phyloP scores from a whole-genome alignment of 92 coral and sea anemone genomes.

The Paramuricea clavata region DNA sequence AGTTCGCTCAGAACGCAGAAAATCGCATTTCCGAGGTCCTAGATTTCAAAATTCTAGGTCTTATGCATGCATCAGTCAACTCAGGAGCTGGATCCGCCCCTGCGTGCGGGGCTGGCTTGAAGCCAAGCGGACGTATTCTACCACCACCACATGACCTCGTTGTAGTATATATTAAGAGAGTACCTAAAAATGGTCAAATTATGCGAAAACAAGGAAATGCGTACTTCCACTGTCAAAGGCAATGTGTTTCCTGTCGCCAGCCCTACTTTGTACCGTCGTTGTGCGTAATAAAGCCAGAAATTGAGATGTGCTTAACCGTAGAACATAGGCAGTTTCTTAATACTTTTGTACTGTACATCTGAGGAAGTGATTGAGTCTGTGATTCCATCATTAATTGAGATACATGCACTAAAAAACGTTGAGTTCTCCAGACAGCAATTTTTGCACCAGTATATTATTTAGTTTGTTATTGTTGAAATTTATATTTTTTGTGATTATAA shows the following conservation, averaged over 20 bases:
- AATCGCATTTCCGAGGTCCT: too few species aligned
- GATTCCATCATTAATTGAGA: too few species aligned
- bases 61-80: too few species aligned
- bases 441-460: not conserved
- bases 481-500: not conserved
- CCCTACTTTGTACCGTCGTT: constrained; percentile 11
- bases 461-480: constrained; percentile 1
- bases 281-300: not conserved
- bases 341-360: not conserved
- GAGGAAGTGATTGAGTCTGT: constrained; percentile 14
- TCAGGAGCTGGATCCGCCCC: too few species aligned
- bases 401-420: not conserved
- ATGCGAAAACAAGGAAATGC: constrained; percentile 27
- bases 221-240: constrained; percentile 25
- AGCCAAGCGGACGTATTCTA: constrained; percentile 16
- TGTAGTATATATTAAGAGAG: not conserved
- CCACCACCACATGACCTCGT: constrained; percentile 29
- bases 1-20: too few species aligned
- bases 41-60: too few species aligned
- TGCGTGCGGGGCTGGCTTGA: constrained; percentile 17
- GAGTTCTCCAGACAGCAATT: constrained; percentile 3
- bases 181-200: not conserved
- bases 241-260: constrained; percentile 15
- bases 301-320: not conserved
- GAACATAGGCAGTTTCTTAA: not conserved